These are phyloP conservation scores for Volucella bombylans DNA, from an alignment of 2,888 invertebrate species.

Conservation along the genomic window DNA sequence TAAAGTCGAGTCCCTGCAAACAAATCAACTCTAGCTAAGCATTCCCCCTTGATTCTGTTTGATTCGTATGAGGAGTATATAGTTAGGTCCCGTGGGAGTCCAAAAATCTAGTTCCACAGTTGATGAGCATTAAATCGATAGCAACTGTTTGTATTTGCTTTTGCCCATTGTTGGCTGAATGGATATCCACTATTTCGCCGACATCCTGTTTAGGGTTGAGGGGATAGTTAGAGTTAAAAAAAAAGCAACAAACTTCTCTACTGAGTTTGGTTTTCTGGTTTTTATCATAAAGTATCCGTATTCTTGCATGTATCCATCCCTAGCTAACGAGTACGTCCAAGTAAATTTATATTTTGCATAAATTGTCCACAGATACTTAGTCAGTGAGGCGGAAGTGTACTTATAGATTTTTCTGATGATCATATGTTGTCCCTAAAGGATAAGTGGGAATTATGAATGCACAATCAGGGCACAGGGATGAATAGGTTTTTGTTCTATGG, in stretches of 20 bases:
- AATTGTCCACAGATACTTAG: constrained; percentile 11
- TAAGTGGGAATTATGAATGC: constrained; percentile 51
- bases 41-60: background rate
- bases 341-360: constrained; percentile 36
- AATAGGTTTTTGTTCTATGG: background rate
- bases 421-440: constrained; percentile 15
- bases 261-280: background rate
- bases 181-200: background rate
- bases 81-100: constrained; percentile 12
- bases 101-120: background rate
- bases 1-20: constrained; percentile 52
- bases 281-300: constrained; percentile 10
- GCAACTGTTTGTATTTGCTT: background rate
- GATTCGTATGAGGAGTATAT: constrained; percentile 6
- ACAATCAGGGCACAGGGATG: constrained; percentile 13
- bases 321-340: background rate
- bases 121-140: constrained; percentile 43
- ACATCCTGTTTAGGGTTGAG: background rate
- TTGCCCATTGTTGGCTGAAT: background rate
- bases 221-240: no score
- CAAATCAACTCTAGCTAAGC: constrained; percentile 53
- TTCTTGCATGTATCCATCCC: background rate
- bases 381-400: background rate
- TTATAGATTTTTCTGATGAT: constrained; percentile 34
- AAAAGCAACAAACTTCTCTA: background rate